Conservation (phyloP, 2,797 vertebrate species). For the Clarias pachynema region DNA sequence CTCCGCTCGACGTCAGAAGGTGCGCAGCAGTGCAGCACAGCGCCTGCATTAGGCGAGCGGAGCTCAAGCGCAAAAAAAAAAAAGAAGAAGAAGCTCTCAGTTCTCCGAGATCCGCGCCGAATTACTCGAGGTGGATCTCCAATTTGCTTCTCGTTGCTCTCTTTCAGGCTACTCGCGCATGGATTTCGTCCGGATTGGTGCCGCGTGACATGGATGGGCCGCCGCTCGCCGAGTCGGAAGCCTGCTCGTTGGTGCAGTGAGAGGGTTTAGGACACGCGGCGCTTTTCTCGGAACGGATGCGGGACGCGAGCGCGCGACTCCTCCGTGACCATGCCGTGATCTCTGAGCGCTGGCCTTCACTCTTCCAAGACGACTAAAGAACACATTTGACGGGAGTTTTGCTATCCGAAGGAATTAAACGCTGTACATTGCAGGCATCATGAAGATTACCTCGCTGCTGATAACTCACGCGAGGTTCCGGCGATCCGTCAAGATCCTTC, state of each 20-base stretch:
- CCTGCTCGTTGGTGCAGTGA: slow-evolving; percentile 77
- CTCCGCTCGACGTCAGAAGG: slow-evolving; percentile 90
- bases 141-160: slow-evolving; percentile 72
- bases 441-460: slow-evolving; percentile 87
- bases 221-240: slow-evolving; percentile 87
- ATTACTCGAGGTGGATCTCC: slow-evolving; percentile 64
- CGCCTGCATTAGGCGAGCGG: slow-evolving; percentile 72
- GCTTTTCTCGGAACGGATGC: slow-evolving; percentile 80
- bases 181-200: slow-evolving; percentile 86
- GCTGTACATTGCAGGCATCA: slow-evolving; percentile 82
- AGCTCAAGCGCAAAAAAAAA: slow-evolving; percentile 48
- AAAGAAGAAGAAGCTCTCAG: background rate
- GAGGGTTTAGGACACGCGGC: slow-evolving; percentile 72
- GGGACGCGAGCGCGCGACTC: slow-evolving; percentile 77
- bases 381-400: slow-evolving; percentile 79
- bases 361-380: slow-evolving; percentile 76
- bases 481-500: slow-evolving; percentile 82
- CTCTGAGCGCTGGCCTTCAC: slow-evolving; percentile 72
- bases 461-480: slow-evolving; percentile 86
- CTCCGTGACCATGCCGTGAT: slow-evolving; percentile 93
- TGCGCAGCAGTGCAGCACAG: slow-evolving; percentile 91
- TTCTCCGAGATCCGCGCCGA: background rate
- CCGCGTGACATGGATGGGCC: slow-evolving; percentile 91
- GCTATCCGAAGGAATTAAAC: slow-evolving; percentile 70
- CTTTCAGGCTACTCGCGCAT: slow-evolving; percentile 80